Evolutionary conservation across 2,113 vertebrate species (phyloP), one percentile per base, ranked within the genome.

Genomic region (Callocephalon fimbriatum): DNA sequence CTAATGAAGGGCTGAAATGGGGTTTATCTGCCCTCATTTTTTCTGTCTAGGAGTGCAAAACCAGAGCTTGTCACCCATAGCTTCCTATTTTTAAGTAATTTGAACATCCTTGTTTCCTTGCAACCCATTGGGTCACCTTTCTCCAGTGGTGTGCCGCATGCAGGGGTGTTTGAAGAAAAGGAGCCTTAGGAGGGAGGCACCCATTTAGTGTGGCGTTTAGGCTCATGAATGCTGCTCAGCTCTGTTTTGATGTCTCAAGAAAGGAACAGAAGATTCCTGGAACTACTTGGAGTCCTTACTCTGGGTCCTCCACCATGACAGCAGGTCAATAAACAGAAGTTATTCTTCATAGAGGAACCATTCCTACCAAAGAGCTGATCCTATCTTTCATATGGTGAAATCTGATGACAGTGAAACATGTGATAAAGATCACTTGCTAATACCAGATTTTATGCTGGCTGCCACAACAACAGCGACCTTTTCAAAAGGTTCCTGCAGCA

Each of bases 61-160:
- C 7, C 31, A 35, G 53, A 72, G 18, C 16, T 65, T 73, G 7
- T 37, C 40, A 42, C 1, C 3, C 13, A 0, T 0, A 8, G 7
- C 12, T 87, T 93, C 51, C 37, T 79, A 32, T 31, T 87, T 75
- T 72, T 26, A 59, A 48, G 15, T 47, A 56, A 47, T 75, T 87
- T 85, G 31, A 8, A 8, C 20, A 35, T 40, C 37, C 18, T 48
- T 8, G 2, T 50, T 74, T 54, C 42, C 79, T 38, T 48, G 23
- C 22, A 72, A 37, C 7, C 26, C 2, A 0, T 11, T 47, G 31
- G 23, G 19, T 59, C 44, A 61, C 21, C 8, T 40, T 63, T 78
- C 61, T 56, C 26, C 74, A 56, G 23, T 2, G 3, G 4, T 27
- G 27, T 67, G 29, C 17, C 18, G 1, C 16, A 21, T 0, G 0